These are phyloP conservation scores for Gastracanthus pulcherrimus DNA, from an alignment of 2,888 invertebrate genomes.

Conservation along the genomic window DNA sequence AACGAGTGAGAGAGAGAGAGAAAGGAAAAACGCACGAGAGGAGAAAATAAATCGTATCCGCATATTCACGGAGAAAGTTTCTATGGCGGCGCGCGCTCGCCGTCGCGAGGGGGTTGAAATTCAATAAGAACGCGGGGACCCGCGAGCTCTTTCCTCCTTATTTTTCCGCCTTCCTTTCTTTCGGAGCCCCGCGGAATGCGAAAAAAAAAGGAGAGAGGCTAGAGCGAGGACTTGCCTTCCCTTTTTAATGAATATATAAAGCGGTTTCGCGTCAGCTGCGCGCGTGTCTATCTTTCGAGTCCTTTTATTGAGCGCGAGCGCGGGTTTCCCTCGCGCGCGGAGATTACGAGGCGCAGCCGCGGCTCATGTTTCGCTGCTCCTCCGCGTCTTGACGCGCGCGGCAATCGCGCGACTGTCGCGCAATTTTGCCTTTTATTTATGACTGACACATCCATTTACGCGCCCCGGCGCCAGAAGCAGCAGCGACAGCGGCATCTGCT, in stretches of 20 bases:
- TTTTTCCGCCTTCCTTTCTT: neutral
- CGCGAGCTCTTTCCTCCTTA: constrained; percentile 10
- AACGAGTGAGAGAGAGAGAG: neutral
- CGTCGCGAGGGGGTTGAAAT: constrained; percentile 48
- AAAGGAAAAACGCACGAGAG: constrained; percentile 40
- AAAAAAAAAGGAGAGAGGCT: constrained; percentile 17
- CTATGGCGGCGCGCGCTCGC: constrained; percentile 23
- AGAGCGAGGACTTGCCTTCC: neutral
- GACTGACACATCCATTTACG: constrained; percentile 53
- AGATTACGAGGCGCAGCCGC: constrained; percentile 13
- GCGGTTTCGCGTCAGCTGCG: constrained; percentile 30
- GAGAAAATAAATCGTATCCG: constrained; percentile 59
- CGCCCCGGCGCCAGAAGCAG: neutral
- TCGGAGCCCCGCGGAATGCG: neutral
- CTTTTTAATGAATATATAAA: constrained; percentile 56
- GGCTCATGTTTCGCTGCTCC: neutral
- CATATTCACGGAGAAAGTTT: constrained; percentile 60
- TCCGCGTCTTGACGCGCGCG: neutral
- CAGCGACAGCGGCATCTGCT: constrained; percentile 32
- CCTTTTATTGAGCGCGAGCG: constrained; percentile 10
- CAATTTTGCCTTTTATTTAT: constrained; percentile 48
- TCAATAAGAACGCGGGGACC: constrained; percentile 51
- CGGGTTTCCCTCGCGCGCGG: neutral
- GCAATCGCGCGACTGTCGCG: constrained; percentile 38
- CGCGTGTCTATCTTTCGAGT: neutral